Percentiles rank a stretch among this genome's conserved stretches.
These are phyloP conservation scores for Periplaneta americana DNA, from an alignment of 1,140 invertebrate genomes.

Conservation along the genomic window DNA sequence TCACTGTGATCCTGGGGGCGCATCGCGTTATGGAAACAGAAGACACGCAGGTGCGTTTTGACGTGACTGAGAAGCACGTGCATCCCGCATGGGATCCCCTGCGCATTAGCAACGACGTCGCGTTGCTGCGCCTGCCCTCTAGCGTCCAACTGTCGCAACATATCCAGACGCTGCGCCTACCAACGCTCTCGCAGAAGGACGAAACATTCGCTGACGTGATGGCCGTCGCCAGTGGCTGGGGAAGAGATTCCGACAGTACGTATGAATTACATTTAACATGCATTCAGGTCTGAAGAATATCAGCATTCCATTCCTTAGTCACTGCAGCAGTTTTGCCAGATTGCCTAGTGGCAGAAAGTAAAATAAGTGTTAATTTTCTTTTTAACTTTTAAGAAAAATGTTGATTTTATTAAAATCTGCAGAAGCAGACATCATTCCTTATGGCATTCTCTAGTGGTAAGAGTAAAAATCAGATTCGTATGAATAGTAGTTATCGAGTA, in stretches of 20 bases:
- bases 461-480: too few relatives aligned
- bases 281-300: too few relatives aligned
- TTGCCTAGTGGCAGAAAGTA: too few relatives aligned
- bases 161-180: conserved; percentile 40
- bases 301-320: too few relatives aligned
- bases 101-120: neutral
- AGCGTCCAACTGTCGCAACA: conserved; percentile 31
- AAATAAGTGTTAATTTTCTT: too few relatives aligned
- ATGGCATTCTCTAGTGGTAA: too few relatives aligned
- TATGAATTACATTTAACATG: conserved; percentile 22
- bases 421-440: too few relatives aligned
- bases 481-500: too few relatives aligned
- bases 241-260: conserved; percentile 37
- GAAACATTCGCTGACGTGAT: conserved; percentile 36
- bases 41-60: neutral
- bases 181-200: conserved; percentile 33
- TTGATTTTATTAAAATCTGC: too few relatives aligned
- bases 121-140: neutral
- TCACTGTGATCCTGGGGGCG: neutral
- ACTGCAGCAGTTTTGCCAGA: too few relatives aligned
- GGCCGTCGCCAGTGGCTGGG: conserved; percentile 44
- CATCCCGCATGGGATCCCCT: neutral
- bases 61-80: neutral
- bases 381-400: too few relatives aligned
- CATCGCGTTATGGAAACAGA: neutral